Percentiles rank a stretch among this genome's conserved stretches.
These are phyloP conservation scores for Zoanthus sociatus DNA, from an alignment of 92 coral and sea anemone species.

Conservation along the genomic window DNA sequence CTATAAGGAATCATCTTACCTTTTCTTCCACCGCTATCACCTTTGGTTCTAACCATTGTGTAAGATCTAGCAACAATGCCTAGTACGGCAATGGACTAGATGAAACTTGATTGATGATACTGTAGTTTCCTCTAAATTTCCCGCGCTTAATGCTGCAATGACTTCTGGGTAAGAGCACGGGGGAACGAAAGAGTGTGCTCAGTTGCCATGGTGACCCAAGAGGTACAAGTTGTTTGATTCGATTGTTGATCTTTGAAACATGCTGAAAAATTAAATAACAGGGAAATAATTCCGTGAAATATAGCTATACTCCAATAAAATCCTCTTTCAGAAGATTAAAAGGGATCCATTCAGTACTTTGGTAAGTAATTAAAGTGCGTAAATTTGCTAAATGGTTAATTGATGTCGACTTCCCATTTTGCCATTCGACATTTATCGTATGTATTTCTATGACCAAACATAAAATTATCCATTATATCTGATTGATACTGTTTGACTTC, in stretches of 20 bases:
- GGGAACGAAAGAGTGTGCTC: background rate
- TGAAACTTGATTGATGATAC: background rate
- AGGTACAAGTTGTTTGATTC: constrained; percentile 16
- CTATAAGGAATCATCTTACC: constrained; percentile 44
- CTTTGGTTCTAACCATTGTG: constrained; percentile 91
- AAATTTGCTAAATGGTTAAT: background rate
- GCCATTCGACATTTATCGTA: too few species aligned
- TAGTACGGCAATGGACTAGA: background rate
- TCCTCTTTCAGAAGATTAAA: background rate
- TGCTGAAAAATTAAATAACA: background rate
- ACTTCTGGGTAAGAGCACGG: constrained; percentile 28
- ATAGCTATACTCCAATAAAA: background rate
- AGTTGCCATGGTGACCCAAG: constrained; percentile 27
- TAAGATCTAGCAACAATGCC: constrained; percentile 1
- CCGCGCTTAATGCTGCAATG: constrained; percentile 36
- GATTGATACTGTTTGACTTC: too few species aligned
- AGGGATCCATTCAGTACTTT: background rate
- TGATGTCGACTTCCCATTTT: too few species aligned
- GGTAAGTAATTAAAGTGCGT: constrained; percentile 22
- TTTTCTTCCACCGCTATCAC: constrained; percentile 72
- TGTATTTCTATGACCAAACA: too few species aligned
- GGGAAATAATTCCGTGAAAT: background rate
- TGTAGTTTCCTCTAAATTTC: background rate
- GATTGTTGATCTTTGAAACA: constrained; percentile 9
- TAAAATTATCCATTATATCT: too few species aligned